Evolutionary conservation across 1,140 invertebrate species (phyloP).

Genomic region (Drosophila leontia): DNA sequence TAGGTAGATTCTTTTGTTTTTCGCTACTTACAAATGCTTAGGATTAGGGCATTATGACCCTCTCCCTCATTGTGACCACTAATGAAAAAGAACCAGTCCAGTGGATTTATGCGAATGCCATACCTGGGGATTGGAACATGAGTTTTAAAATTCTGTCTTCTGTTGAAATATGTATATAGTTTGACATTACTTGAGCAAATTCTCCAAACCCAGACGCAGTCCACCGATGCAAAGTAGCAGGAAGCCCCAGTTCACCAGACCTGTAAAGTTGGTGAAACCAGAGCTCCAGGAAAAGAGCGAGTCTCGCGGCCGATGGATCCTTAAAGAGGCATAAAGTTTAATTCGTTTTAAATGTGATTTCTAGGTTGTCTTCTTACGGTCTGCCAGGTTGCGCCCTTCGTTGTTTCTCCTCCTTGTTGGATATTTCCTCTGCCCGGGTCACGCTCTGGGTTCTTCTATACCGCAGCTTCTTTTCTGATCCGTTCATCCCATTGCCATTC

Average conservation of each 20-base stretch:
- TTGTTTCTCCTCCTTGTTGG: constrained; percentile 91
- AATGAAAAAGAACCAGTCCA: constrained; percentile 94
- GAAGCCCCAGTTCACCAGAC: constrained; percentile 98
- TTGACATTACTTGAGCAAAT: constrained; percentile 96
- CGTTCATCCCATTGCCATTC: constrained; percentile 69
- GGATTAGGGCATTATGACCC: constrained; percentile 91
- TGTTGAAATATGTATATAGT: background rate
- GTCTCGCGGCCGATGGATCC: constrained; percentile 95
- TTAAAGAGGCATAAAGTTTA: constrained; percentile 85
- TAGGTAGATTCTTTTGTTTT: background rate
- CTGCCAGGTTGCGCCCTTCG: constrained; percentile 93
- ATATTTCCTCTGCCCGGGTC: constrained; percentile 94
- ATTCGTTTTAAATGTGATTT: background rate
- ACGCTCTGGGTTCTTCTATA: constrained; percentile 93
- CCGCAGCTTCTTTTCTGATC: constrained; percentile 86
- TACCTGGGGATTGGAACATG: constrained; percentile 88
- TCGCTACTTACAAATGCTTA: constrained; percentile 91
- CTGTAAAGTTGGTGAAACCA: constrained; percentile 97
- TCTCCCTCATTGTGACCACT: constrained; percentile 91
- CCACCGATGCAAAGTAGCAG: constrained; percentile 97
- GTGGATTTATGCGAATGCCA: constrained; percentile 97
- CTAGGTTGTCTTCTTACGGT: constrained; percentile 91
- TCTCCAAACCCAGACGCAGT: constrained; percentile 96
- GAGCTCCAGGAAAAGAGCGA: constrained; percentile 98
- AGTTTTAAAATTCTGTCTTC: background rate